Conservation (phyloP, 1,140 invertebrate genomes). For the Drosophila kohkoa region DNA sequence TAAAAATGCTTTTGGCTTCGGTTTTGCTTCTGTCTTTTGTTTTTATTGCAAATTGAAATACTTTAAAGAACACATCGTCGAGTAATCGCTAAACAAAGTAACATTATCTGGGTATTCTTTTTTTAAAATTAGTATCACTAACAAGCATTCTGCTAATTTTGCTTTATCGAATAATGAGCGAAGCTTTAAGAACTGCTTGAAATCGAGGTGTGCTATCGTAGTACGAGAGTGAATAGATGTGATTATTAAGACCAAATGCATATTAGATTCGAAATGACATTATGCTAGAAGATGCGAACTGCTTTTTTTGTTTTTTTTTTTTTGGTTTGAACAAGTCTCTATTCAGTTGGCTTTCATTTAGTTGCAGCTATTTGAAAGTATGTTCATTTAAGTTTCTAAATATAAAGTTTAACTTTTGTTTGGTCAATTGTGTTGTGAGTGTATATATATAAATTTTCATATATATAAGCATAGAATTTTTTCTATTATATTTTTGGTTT, state of each 20-base stretch:
- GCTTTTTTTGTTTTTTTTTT: background rate
- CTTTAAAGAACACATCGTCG: constrained; percentile 1
- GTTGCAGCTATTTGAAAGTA: constrained; percentile 29
- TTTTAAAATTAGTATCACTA: constrained; percentile 82
- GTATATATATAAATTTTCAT: constrained; percentile 58
- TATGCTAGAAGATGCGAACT: constrained; percentile 15
- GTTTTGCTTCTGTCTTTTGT: constrained; percentile 14
- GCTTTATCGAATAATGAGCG: constrained; percentile 5
- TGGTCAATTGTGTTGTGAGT: constrained; percentile 73
- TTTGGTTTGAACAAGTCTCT: constrained; percentile 8
- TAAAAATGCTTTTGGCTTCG: background rate
- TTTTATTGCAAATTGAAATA: constrained; percentile 11
- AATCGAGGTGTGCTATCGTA: background rate
- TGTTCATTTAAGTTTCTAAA: constrained; percentile 57
- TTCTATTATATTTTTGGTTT: constrained; percentile 2
- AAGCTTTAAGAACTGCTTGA: constrained; percentile 5
- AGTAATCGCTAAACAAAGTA: constrained; percentile 16
- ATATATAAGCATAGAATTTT: constrained; percentile 64
- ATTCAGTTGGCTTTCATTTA: constrained; percentile 25
- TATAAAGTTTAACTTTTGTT: constrained; percentile 79
- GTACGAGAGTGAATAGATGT: constrained; percentile 1
- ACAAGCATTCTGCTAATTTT: constrained; percentile 59
- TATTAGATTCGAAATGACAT: constrained; percentile 18
- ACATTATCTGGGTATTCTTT: constrained; percentile 7
- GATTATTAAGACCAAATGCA: constrained; percentile 18